These are phyloP conservation scores for Bufo bufo DNA, from an alignment of 2,113 vertebrate species.

Conservation along the genomic window DNA sequence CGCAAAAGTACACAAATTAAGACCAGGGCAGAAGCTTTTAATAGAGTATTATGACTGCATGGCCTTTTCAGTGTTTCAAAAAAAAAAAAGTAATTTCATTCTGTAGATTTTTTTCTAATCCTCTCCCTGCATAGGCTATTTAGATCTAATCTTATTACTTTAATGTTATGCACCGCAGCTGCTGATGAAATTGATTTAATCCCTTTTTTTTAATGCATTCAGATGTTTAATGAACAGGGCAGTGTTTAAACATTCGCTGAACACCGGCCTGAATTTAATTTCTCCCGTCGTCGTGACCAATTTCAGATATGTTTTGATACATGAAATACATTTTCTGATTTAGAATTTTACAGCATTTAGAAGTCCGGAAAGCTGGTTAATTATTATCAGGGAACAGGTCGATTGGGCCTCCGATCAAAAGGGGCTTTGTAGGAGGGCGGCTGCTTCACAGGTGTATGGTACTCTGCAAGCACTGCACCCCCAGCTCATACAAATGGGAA, in stretches of 20 bases:
- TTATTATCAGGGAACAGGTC: conserved; percentile 10
- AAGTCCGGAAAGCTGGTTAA: conserved; percentile 41
- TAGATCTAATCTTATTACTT: conserved; percentile 60
- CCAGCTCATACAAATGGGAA: background rate
- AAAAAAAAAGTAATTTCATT: conserved; percentile 55
- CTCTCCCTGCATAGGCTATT: conserved; percentile 58
- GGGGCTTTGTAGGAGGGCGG: background rate
- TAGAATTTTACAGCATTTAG: conserved; percentile 55
- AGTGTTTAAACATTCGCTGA: conserved; percentile 59
- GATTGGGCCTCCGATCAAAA: background rate
- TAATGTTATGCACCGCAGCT: conserved; percentile 52
- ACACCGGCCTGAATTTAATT: conserved; percentile 60
- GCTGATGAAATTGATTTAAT: conserved; percentile 60
- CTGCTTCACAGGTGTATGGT: background rate
- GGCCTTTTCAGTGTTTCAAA: conserved; percentile 44
- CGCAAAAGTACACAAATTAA: conserved; percentile 15
- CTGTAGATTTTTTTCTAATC: conserved; percentile 58
- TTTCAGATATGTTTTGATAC: conserved; percentile 39
- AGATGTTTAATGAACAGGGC: conserved; percentile 61
- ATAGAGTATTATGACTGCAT: conserved; percentile 20
- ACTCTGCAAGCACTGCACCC: background rate
- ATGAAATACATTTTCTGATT: conserved; percentile 52
- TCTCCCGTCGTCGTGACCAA: conserved; percentile 45
- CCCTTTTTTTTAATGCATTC: conserved; percentile 57
- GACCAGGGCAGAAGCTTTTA: conserved; percentile 42